Evolutionary conservation across 2,113 vertebrate species (phyloP).

Genomic region (Platysternon megacephalum): DNA sequence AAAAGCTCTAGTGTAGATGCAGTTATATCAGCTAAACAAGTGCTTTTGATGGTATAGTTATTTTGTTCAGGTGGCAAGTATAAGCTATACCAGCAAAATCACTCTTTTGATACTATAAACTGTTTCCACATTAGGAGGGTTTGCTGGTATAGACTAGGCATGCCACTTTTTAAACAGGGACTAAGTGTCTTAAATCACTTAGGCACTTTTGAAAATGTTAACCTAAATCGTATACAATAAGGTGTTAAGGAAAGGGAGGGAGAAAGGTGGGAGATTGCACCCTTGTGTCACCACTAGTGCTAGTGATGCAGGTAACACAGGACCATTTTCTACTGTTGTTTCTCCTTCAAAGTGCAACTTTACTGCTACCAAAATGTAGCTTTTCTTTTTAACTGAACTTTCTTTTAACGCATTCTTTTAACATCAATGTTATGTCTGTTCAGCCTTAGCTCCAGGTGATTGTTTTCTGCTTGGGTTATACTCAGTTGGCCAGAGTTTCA

Average conservation of each 20-base stretch:
- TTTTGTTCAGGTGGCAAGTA: background rate
- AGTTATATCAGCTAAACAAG: background rate
- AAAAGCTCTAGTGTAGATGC: background rate
- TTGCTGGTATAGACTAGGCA: background rate
- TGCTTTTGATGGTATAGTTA: background rate
- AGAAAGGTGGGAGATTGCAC: background rate
- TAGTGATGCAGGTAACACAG: background rate
- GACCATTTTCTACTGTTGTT: fast-evolving
- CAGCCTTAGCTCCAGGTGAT: background rate
- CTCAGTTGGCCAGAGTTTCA: background rate
- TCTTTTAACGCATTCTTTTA: background rate
- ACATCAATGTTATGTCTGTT: background rate
- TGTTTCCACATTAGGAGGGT: background rate
- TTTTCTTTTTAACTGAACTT: background rate
- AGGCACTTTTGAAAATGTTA: background rate
- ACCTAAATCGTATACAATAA: fast-evolving
- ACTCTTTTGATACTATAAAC: background rate
- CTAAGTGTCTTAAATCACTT: background rate
- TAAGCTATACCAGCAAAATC: background rate
- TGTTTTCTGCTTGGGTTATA: background rate
- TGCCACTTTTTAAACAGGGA: background rate
- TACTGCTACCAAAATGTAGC: background rate
- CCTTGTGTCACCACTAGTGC: background rate
- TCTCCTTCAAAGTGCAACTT: background rate
- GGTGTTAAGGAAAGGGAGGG: fast-evolving